Base-by-base conservation (phyloP, 2,888 invertebrate genomes). In the Rugalucina vietnamica region DNA sequence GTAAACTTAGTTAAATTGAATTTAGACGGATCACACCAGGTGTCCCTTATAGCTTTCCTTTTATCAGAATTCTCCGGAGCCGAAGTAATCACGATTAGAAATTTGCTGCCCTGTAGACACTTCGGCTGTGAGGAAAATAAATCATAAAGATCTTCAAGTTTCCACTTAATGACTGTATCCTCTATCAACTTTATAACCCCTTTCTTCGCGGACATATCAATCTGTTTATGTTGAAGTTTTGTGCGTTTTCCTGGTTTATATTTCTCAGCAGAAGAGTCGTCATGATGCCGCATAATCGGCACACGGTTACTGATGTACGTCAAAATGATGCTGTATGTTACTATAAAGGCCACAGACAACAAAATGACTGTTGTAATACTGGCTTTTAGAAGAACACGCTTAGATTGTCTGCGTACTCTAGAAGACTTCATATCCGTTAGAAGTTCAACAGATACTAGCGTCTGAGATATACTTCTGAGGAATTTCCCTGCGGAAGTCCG, bases 51-150 rank as follows among this genome's bases (percentile, higher is more conserved):
- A 21, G 88, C 87, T 71, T 85, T 82, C 60, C 93, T 84, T 27
- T 87, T 89, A n/a, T 89, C 86, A 69, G 81, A 82, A 86, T 93
- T 90, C 72, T 89, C 82, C 0, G 91, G 91, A 36, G 93, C 82
- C 32, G 93, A 92, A 24, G 90, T 91, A 29, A 93, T 90, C n/a
- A 93, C 78, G 57, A 93, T 88, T 65, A 90, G 34, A 72, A 90
- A 85, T n/a, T 86, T 88, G 43, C 81, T 84, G 72, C 80, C 85
- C 72, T 79, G 80, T 18, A 73, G 76, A 86, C 91, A 91, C 60
- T 60, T 36, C 21, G 89, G 89, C 79, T 81, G 85, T 37, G 79
- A 57, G 0, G 57, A 65, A 50, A 81, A 60, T 39, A 76, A 39
- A 65, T 88, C 78, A 76, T 89, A 82, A 69, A 84, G 88, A 14